These are phyloP conservation scores for Pardosa pseudoannulata DNA, from an alignment of 2,888 invertebrate species.

Conservation along the genomic window DNA sequence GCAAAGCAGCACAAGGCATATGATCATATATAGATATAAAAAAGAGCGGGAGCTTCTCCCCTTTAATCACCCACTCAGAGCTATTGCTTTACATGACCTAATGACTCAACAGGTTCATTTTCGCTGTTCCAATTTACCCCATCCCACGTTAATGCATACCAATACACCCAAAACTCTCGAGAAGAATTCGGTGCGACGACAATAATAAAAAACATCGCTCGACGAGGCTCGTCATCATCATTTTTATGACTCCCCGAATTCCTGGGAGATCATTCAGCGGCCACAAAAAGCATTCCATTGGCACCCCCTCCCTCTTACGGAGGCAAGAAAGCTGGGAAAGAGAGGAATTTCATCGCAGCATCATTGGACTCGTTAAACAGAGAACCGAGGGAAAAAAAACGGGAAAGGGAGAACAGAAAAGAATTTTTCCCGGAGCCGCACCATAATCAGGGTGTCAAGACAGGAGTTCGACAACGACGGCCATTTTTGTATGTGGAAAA, in stretches of 20 bases:
- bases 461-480: not conserved
- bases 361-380: constrained; percentile 13
- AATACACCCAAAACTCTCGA: constrained; percentile 1
- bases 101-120: constrained; percentile 12
- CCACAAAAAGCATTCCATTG: constrained; percentile 11
- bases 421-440: not conserved
- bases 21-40: too few relatives aligned
- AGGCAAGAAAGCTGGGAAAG: not conserved
- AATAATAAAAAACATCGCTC: not conserved
- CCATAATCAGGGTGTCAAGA: not conserved
- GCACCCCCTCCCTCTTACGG: not conserved
- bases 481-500: not conserved
- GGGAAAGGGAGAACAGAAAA: not conserved
- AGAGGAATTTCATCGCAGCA: constrained; percentile 7
- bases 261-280: constrained; percentile 13
- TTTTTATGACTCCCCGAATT: constrained; percentile 14
- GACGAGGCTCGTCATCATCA: not conserved
- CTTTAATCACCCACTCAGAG: not conserved
- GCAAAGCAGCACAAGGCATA: too few relatives aligned
- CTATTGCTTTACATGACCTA: constrained; percentile 7
- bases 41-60: too few relatives aligned
- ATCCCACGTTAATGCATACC: constrained; percentile 9
- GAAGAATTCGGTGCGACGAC: not conserved
- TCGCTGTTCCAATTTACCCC: constrained; percentile 11
- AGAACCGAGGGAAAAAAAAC: not conserved